Conservation (phyloP, 2,113 vertebrate genomes). For the Corythaeola cristata region DNA sequence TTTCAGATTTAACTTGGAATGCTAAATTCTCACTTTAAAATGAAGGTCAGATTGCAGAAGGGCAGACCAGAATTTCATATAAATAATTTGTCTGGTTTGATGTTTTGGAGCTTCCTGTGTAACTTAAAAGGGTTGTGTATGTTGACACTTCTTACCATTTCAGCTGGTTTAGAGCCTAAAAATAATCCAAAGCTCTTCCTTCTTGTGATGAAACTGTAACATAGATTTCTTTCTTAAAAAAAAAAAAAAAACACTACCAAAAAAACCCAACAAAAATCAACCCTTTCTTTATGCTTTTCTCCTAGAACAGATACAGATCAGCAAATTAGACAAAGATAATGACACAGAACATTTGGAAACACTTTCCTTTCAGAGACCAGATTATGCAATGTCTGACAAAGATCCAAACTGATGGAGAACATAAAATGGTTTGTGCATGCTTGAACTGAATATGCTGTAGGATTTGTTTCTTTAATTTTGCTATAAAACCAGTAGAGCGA, state of each 20-base stretch:
- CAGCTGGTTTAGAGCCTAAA: neutral
- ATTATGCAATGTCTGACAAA: slow-evolving; percentile 16
- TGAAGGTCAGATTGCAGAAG: neutral
- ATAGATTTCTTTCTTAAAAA: neutral
- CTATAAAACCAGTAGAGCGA: neutral
- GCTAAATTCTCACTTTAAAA: neutral
- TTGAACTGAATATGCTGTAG: neutral
- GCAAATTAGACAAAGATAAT: neutral
- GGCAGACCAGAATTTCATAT: neutral
- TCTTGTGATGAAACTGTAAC: neutral
- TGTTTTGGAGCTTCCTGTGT: neutral
- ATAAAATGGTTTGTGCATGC: neutral
- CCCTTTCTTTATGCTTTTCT: neutral
- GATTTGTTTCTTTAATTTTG: neutral
- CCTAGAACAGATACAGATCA: neutral
- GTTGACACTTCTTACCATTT: neutral
- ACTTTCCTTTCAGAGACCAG: neutral
- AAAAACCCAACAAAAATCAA: neutral
- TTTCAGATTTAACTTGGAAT: neutral
- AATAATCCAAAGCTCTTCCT: neutral
- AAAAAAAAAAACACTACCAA: neutral
- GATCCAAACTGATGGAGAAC: neutral
- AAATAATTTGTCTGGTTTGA: neutral
- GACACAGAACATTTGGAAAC: neutral
- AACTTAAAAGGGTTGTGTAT: neutral